Conservation (phyloP, 2,113 vertebrate species). For the Peromyscus leucopus region DNA sequence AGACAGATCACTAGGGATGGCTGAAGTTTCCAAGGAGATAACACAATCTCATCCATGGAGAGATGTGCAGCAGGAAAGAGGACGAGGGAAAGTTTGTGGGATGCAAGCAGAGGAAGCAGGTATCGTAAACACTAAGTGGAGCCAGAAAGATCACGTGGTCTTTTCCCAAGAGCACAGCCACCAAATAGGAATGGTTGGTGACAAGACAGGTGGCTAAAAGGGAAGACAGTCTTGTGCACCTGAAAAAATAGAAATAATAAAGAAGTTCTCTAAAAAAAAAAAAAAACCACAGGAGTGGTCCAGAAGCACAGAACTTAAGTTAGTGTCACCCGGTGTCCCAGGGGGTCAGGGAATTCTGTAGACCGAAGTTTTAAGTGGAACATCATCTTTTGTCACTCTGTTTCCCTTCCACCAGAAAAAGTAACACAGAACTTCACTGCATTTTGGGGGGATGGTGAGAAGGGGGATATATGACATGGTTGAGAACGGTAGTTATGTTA, state of each 20-base stretch:
- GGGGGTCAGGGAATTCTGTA: neutral
- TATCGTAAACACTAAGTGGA: neutral
- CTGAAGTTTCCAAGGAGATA: neutral
- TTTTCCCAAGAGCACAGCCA: neutral
- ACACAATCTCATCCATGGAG: neutral
- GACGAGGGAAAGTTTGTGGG: neutral
- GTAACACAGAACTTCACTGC: neutral
- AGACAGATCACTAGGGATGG: neutral
- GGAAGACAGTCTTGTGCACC: neutral
- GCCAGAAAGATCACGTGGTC: neutral
- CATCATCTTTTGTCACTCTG: neutral
- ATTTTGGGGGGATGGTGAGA: neutral
- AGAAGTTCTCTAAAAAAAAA: neutral
- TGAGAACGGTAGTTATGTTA: neutral
- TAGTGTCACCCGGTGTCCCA: neutral
- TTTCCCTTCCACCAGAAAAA: neutral
- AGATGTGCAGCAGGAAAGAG: neutral
- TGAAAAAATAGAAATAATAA: neutral
- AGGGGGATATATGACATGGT: too few species aligned
- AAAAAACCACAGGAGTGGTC: neutral
- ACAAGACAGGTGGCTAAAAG: neutral
- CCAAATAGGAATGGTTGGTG: neutral
- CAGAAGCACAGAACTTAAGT: neutral
- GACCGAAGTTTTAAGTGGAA: neutral
- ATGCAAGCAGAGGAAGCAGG: neutral